These are phyloP conservation scores for Schizopygopsis pylzovi DNA, from an alignment of 2,797 vertebrate genomes.

Conservation along the genomic window DNA sequence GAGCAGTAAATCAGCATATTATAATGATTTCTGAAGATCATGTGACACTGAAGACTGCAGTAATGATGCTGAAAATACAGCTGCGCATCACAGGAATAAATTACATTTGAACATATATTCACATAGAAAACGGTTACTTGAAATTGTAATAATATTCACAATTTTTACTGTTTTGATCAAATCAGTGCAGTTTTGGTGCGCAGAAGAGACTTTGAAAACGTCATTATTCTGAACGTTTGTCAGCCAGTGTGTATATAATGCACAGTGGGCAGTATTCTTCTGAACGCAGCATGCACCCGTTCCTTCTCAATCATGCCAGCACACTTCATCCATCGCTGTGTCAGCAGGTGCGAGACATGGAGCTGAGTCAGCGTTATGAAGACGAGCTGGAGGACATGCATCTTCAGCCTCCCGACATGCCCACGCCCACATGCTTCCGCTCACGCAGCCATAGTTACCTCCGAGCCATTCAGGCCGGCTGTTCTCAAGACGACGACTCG, in stretches of 20 bases:
- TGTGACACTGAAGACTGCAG: background rate
- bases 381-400: constrained; percentile 86
- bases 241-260: background rate
- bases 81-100: background rate
- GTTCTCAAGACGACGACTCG: constrained; percentile 96
- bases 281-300: background rate
- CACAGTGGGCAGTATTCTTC: background rate
- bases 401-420: constrained; percentile 87
- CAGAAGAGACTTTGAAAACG: background rate
- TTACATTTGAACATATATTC: background rate
- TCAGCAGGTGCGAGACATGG: constrained; percentile 85
- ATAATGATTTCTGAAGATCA: background rate
- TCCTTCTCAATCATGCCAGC: background rate
- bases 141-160: background rate
- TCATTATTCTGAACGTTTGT: background rate
- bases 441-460: constrained; percentile 99
- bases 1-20: background rate
- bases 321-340: constrained; percentile 37
- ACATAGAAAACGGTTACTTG: background rate
- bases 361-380: constrained; percentile 86
- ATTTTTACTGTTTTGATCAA: background rate
- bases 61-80: background rate
- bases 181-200: background rate
- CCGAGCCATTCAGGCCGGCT: constrained; percentile 97
- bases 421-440: constrained; percentile 94